phyloP scores from a whole-genome alignment of 2,888 invertebrate species.

The Stramonita haemastoma region DNA sequence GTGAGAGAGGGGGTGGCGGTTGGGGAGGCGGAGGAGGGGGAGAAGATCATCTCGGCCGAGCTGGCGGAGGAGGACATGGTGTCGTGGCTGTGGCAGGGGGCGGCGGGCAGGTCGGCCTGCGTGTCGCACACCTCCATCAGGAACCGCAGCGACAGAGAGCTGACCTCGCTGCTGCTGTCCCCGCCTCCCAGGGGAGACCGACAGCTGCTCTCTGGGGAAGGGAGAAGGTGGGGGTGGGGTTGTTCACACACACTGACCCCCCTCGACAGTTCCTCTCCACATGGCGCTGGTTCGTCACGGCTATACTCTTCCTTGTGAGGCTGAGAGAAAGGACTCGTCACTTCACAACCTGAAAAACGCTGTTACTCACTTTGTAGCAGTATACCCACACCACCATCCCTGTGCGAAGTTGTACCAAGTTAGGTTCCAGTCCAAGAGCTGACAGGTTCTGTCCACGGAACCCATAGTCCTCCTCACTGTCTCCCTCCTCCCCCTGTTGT shows the following conservation, averaged over 20 bases:
- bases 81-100: slow-evolving; percentile 19
- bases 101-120: slow-evolving; percentile 22
- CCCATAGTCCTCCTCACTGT: too few relatives aligned
- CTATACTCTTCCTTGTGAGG: background rate
- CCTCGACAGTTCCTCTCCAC: background rate
- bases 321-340: background rate
- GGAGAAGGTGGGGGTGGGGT: background rate
- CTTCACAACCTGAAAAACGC: background rate
- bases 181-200: background rate
- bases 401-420: too few relatives aligned
- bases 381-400: too few relatives aligned
- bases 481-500: too few relatives aligned
- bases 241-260: background rate
- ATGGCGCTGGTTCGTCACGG: background rate
- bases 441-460: too few relatives aligned
- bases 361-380: too few relatives aligned
- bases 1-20: slow-evolving; percentile 11
- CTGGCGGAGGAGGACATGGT: slow-evolving; percentile 40
- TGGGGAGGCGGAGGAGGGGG: slow-evolving; percentile 30
- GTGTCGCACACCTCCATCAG: slow-evolving; percentile 41
- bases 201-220: slow-evolving; percentile 14
- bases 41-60: slow-evolving; percentile 38
- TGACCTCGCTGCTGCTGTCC: slow-evolving; percentile 28
- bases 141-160: background rate
- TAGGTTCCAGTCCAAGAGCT: too few relatives aligned